Evolutionary conservation across 2,888 invertebrate genomes (phyloP).

Genomic region (Dendrolimus pini): DNA sequence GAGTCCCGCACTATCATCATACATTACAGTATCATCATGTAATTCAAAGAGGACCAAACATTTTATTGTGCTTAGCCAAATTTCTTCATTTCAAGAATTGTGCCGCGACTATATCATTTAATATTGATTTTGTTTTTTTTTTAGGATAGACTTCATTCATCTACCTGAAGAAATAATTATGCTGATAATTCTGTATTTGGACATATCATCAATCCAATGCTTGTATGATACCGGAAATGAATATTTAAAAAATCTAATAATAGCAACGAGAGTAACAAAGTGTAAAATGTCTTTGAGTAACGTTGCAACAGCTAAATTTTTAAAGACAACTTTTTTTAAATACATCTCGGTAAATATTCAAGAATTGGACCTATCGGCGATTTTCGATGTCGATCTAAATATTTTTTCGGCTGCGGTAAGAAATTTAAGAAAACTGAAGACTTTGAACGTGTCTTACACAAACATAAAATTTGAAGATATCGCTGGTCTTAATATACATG

Average conservation of each 20-base stretch:
- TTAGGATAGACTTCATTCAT: conserved; percentile 22
- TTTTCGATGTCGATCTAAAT: conserved; percentile 39
- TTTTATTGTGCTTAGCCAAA: too few relatives aligned
- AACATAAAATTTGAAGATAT: conserved; percentile 44
- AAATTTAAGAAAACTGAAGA: conserved; percentile 36
- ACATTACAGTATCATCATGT: too few relatives aligned
- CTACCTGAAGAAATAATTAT: conserved; percentile 58
- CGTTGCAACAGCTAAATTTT: conserved; percentile 36
- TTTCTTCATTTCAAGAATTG: too few relatives aligned
- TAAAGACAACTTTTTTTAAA: conserved; percentile 39
- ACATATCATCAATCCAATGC: conserved; percentile 30
- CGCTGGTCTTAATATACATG: conserved; percentile 26
- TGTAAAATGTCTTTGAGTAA: conserved; percentile 38
- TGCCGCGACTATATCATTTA: too few relatives aligned
- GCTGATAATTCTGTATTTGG: conserved; percentile 41
- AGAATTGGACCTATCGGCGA: conserved; percentile 42
- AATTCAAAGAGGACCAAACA: too few relatives aligned
- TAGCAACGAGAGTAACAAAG: conserved; percentile 32
- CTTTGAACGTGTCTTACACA: conserved; percentile 51
- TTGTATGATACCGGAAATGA: conserved; percentile 35
- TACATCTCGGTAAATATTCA: conserved; percentile 35
- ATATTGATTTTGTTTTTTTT: conserved; percentile 10
- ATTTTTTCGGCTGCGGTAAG: conserved; percentile 32
- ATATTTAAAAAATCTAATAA: conserved; percentile 30
- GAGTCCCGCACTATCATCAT: too few relatives aligned